Evolutionary conservation across 2,888 invertebrate species (phyloP).

Genomic region (Stictocephala bisonia): DNA sequence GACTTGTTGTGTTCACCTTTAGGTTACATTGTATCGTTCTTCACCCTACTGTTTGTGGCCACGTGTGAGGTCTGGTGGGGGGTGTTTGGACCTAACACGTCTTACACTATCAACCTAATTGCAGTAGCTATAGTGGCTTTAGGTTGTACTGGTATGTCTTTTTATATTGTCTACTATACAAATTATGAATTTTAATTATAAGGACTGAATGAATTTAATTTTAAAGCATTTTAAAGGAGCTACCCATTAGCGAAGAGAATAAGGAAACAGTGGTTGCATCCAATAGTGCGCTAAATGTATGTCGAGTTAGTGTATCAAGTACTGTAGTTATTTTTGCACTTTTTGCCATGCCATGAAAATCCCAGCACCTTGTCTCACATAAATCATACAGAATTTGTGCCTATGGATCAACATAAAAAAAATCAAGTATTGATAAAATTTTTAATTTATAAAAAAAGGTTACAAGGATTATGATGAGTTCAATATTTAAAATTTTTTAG

Average conservation of each 20-base stretch:
- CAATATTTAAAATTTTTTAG: too few species aligned
- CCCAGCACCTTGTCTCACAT: too few species aligned
- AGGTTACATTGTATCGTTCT: conserved; percentile 85
- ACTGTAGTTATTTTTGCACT: too few species aligned
- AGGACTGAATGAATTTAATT: not conserved
- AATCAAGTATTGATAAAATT: too few species aligned
- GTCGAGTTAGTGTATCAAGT: too few species aligned
- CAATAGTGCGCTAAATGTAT: too few species aligned
- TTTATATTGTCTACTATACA: not conserved
- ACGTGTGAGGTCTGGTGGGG: conserved; percentile 90
- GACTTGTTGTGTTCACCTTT: conserved; percentile 56
- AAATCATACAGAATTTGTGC: too few species aligned
- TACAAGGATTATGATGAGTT: too few species aligned
- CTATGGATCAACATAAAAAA: too few species aligned
- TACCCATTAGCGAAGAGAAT: not conserved
- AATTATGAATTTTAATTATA: not conserved
- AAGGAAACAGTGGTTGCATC: too few species aligned
- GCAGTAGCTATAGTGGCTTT: conserved; percentile 88
- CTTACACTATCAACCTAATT: conserved; percentile 84
- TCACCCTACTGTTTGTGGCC: conserved; percentile 85
- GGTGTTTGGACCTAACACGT: conserved; percentile 79
- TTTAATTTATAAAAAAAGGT: too few species aligned
- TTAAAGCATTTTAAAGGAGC: conserved; percentile 2
- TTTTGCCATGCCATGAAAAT: too few species aligned
- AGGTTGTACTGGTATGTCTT: conserved; percentile 78